Evolutionary conservation across 2,113 vertebrate species (phyloP).

Genomic region (Etia nguti): DNA sequence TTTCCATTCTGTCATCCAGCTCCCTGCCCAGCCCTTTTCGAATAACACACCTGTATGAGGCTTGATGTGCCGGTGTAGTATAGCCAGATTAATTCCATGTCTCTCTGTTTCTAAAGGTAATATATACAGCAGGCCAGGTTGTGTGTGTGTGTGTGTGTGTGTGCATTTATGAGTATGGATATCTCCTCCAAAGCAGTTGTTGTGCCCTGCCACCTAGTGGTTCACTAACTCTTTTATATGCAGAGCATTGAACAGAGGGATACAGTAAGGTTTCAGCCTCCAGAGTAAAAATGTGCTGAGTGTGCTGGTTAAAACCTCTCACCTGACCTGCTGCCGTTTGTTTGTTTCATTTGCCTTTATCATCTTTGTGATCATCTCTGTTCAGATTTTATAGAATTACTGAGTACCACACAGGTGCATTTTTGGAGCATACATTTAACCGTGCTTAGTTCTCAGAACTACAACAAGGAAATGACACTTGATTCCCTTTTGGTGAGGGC

Average conservation of each 20-base stretch:
- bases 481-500: background rate
- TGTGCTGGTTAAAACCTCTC: background rate
- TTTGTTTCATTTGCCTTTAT: background rate
- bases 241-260: background rate
- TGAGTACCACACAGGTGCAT: background rate
- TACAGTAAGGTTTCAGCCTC: background rate
- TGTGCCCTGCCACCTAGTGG: conserved; percentile 60
- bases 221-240: background rate
- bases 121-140: background rate
- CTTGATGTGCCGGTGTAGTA: background rate
- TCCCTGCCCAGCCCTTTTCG: background rate
- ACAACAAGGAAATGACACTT: background rate
- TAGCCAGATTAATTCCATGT: background rate
- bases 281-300: background rate
- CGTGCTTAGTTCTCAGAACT: background rate
- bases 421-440: background rate
- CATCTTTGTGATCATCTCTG: background rate
- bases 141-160: background rate
- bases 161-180: background rate
- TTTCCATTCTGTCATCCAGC: conserved; percentile 15
- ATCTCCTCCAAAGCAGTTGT: background rate
- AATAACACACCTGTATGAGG: background rate
- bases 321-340: background rate
- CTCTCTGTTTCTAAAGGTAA: background rate
- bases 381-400: background rate